Base-by-base conservation (phyloP, 2,797 vertebrate species). In the Alectoris magna region DNA sequence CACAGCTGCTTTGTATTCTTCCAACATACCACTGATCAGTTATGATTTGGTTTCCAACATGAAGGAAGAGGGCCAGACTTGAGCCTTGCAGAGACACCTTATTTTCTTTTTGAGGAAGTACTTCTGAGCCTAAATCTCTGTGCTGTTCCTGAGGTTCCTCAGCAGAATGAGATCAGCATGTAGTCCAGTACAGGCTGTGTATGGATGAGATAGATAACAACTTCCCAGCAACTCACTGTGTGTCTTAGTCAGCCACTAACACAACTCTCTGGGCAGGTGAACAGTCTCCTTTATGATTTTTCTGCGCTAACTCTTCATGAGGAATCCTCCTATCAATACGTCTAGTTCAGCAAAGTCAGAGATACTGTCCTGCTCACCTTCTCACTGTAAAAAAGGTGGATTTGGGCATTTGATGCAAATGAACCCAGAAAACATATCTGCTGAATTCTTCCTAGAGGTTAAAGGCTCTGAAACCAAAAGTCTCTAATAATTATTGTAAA, bases 11-110 rank as follows among this genome's bases (percentile, higher is more conserved):
- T 84, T 6, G 1, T 63, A 46, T 82, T 76, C 27, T 67, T 23
- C 39, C 0, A 1, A 27, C 4, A 6, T 27, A 62, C 10, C 23
- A 64, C 31, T 0, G 2, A 39, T 21, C 23, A 43, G 36, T 44
- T 70, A 46, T 7, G n/a, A 69, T 41, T 46, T 79, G 41, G 15
- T 13, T 14, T 75, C 39, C 26, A 70, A 16, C 56, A 60, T 39
- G 36, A 84, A 63, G 9, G 2, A 79, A 63, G 24, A 67, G 3
- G 14, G 18, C 2, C 59, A 66, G 31, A 23, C 4, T 14, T 59
- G 21, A 84, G 21, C 26, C n/a, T 67, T 36, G 66, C 13, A 39
- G 38, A 19, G 13, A 14, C 34, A 2, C 5, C 17, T 17, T 48
- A 31, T 31, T 34, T 38, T 46, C 7, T 66, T 67, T 72, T 76